Evolutionary conservation across 2,888 invertebrate genomes (phyloP).

Genomic region (Epinotia ramella): DNA sequence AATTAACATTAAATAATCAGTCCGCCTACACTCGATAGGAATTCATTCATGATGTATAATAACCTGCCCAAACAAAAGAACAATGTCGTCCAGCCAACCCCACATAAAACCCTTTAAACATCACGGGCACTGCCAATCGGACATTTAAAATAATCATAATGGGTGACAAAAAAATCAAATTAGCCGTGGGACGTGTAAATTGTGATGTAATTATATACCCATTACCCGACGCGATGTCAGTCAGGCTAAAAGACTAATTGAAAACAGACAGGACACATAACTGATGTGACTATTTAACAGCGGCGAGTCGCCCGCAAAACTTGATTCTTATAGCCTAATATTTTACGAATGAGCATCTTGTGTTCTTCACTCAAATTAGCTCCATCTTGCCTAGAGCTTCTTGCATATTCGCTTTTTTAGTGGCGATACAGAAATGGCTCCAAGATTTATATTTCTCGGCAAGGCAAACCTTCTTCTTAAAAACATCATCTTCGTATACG

Average conservation of each 20-base stretch:
- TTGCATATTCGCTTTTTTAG: no score
- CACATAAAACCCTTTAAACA: conserved; percentile 16
- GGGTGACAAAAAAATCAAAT: conserved; percentile 78
- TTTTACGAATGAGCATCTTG: no score
- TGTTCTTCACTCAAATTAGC: no score
- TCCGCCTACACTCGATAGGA: background rate
- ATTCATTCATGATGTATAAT: background rate
- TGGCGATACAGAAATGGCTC: no score
- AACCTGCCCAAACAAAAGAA: conserved; percentile 2
- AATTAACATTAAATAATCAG: background rate
- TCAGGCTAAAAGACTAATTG: conserved; percentile 45
- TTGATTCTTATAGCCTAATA: no score
- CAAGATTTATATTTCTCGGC: no score
- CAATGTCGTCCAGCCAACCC: background rate
- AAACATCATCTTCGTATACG: no score
- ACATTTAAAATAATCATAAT: conserved; percentile 70
- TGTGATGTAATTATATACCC: conserved; percentile 70
- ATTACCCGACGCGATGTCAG: conserved; percentile 59
- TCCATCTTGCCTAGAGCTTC: no score
- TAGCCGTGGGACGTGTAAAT: conserved; percentile 72
- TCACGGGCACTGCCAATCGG: conserved; percentile 51
- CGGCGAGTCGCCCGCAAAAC: no score
- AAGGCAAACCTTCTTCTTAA: no score
- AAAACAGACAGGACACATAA: background rate
- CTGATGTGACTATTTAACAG: no score